phyloP scores from a whole-genome alignment of 2,888 invertebrate genomes.

The Macaria notata region DNA sequence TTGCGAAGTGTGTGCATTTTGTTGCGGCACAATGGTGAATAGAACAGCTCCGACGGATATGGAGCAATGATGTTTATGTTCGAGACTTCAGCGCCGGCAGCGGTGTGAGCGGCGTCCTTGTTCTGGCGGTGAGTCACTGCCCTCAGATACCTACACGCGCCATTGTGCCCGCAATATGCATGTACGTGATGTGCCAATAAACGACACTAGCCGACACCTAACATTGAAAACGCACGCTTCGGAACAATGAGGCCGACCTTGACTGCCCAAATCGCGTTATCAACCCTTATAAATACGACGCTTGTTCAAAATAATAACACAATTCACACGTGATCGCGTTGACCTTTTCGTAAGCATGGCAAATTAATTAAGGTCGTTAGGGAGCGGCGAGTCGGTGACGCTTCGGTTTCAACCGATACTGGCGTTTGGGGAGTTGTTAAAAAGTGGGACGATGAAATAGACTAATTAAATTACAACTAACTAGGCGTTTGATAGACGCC shows the following conservation, averaged over 20 bases:
- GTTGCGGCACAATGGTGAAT: conserved; percentile 77
- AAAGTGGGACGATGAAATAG: conserved; percentile 24
- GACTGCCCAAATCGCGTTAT: conserved; percentile 32
- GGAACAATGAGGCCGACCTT: conserved; percentile 34
- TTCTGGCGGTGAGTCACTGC: conserved; percentile 69
- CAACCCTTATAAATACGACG: conserved; percentile 31
- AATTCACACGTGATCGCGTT: conserved; percentile 20
- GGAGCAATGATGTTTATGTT: conserved; percentile 77
- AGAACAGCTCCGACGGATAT: conserved; percentile 74
- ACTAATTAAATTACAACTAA: conserved; percentile 46
- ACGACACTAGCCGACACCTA: conserved; percentile 32
- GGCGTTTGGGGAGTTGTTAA: conserved; percentile 18
- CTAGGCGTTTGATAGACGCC: conserved; percentile 41
- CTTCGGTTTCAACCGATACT: conserved; percentile 17
- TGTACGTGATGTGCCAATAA: conserved; percentile 53
- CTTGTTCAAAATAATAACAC: conserved; percentile 27
- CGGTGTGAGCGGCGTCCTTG: conserved; percentile 64
- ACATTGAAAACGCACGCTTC: conserved; percentile 34
- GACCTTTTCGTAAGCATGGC: conserved; percentile 22
- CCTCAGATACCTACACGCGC: conserved; percentile 39
- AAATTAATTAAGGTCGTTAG: conserved; percentile 31
- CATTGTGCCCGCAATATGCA: conserved; percentile 58
- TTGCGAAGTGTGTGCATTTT: conserved; percentile 74
- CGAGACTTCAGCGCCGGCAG: conserved; percentile 58
- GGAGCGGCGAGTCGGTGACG: conserved; percentile 24